Evolutionary conservation across 2,797 vertebrate genomes (phyloP), one percentile per base, ranked within the genome.

Genomic region (Coracias cyanogaster): DNA sequence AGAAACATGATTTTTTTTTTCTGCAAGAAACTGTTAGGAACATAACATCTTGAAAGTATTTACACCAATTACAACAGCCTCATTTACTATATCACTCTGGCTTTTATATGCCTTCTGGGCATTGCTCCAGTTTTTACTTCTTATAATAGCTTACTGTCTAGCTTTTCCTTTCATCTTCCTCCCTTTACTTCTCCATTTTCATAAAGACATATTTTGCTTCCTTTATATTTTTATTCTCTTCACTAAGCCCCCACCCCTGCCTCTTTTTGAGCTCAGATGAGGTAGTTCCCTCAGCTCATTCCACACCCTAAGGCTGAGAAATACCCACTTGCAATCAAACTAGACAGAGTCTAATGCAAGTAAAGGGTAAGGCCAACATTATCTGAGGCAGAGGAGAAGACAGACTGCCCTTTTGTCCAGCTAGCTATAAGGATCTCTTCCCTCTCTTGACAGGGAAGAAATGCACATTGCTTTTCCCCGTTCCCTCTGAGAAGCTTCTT

Each of bases 61-160:
- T 82, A 90, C 72, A 86, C 45, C 86, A 87, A n/a, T 64, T 85
- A 79, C 5, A 85, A 57, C 21, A 92, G 60, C 21, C 28, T 94
- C 14, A 57, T 82, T 92, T 85, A 72, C 24, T 77, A 0, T 39
- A 82, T 41, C 43, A 67, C 15, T 71, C 58, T 73, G 60, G 43
- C 28, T 94, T 80, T 85, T 74, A 77, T 31, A 70, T 13, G 37
- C 29, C 67, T 77, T 58, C 57, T 74, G 49, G 67, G 67, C 74
- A 80, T 31, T 60, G 57, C 29, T 93, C 76, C 72, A 74, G 26
- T 49, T 94, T 90, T 76, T 65, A 61, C 49, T 88, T 81, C 65
- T 65, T 88, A 6, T 37, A 87, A 87, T 24, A 91, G 78, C 37
- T 91, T 72, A 79, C 1, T 0, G 81, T n/a, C 37, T 64, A 82